Base-by-base conservation (phyloP, 2,113 vertebrate genomes). In the Xenus cinereus region DNA sequence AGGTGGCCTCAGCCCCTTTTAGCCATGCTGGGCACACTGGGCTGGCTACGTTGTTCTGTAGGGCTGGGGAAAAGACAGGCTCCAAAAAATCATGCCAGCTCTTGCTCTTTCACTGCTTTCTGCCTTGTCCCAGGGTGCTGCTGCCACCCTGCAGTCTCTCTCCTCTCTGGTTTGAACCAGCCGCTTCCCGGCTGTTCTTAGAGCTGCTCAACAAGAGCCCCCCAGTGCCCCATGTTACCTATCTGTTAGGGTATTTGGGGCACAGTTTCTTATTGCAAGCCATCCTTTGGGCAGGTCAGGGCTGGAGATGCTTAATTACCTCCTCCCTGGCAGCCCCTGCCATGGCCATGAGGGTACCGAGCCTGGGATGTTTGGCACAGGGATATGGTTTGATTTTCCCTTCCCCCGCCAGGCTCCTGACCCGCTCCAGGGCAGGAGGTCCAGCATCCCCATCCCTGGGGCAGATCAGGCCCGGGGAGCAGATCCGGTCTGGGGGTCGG, bases 1-100 rank as follows among this genome's bases (percentile, higher is more conserved):
- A 79, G 71, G 30, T 78, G 82, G 19, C 32, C 33, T 69, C 30
- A 39, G 10, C 18, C 39, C 30, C 21, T 48, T 33, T 4, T 23
- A 56, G 7, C 37, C 1, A 0, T 41, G 50, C 56, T 71, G 76
- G 37, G 16, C 37, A 35, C 45, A 17, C n/a, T 0, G 9, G 26
- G 22, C 15, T 74, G 39, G 30, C 8, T 43, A 32, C 4, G 1
- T 37, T 5, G 2, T 7, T 74, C 48, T 74, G 33, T 39, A 11
- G 28, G 35, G 50, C 26, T 12, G 17, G n/a, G 26, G 26, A 37
- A 74, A 80, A 69, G 24, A 57, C 7, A 69, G 20, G n/a, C 30
- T 66, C 32, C 69, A 43, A 24, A 39, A 60, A 30, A 21, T 2
- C 15, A 3, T 12, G 6, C 39, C n/a, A 63, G 27, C n/a, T 82